phyloP scores from a whole-genome alignment of 1,140 invertebrate genomes.

The Drosophila trapezifrons region DNA sequence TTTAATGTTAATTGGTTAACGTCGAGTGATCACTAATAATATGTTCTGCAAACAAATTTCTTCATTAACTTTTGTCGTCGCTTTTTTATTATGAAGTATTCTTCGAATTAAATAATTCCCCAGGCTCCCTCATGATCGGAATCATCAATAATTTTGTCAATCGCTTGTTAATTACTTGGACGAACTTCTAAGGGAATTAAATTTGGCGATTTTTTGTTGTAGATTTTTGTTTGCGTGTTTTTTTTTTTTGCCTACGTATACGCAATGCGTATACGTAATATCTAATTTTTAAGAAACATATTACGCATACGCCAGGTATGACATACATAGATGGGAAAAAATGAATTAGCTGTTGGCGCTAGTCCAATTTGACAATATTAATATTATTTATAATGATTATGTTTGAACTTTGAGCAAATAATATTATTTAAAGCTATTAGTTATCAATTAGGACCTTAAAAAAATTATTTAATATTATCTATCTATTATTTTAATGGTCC shows the following conservation, averaged over 20 bases:
- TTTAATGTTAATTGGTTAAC: neutral
- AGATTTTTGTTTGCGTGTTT: neutral
- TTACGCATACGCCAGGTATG: conserved; percentile 8
- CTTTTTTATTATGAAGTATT: too few relatives aligned
- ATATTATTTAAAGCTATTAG: too few relatives aligned
- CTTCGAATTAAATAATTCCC: conserved; percentile 1
- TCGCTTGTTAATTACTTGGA: conserved; percentile 9
- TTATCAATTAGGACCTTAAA: too few relatives aligned
- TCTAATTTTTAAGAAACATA: neutral
- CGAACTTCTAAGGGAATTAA: neutral
- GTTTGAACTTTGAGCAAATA: too few relatives aligned
- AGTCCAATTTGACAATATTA: neutral
- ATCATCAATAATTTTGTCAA: neutral
- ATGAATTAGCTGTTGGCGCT: neutral
- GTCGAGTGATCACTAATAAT: conserved; percentile 1
- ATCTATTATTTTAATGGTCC: too few relatives aligned
- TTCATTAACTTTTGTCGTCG: too few relatives aligned
- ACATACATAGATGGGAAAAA: neutral
- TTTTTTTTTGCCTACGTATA: neutral
- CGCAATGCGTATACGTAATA: conserved; percentile 11
- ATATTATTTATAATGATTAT: too few relatives aligned
- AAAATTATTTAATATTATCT: too few relatives aligned
- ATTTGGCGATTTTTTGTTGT: neutral
- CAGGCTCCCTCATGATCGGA: neutral
- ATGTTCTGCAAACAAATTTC: too few relatives aligned